Evolutionary conservation across 2,888 invertebrate species (phyloP), one percentile per base, ranked within the genome.

Genomic region (Busseola fusca): DNA sequence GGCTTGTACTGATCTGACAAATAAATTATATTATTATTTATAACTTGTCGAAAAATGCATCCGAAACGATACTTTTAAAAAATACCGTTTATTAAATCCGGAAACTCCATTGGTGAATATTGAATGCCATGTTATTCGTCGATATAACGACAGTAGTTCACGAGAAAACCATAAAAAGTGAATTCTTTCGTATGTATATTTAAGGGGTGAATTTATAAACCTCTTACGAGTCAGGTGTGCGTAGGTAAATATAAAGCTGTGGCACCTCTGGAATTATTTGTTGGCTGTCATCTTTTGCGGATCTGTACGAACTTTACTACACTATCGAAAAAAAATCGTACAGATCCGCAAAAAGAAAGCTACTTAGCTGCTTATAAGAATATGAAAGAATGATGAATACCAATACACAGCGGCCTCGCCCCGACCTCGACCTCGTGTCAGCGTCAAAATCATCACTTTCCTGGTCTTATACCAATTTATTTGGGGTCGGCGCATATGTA

Each of bases 131-230:
- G 42, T 60, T 52, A 66, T 73, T 73, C 52, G 45, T 56, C 16
- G 54, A 68, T 64, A 69, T 72, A 66, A 60, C 57, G 65, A 57
- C 58, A 72, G 59, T 67, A 69, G 73, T 81, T 73, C 59, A 63
- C 58, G 58, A 30, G 40, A 65, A 70, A 73, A 82, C 70, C 69
- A 62, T 69, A 66, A 69, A 72, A 72, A 83, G 67, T 77, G 59
- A 64, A 81, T 83, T 79, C 45, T 56, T 58, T 48, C 58, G 67
- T 63, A 70, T 81, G 84, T 78, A 69, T 84, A 71, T 81, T 73
- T 74, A 74, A 74, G 74, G 62, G 69, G 81, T 72, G 74, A 81
- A 78, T 81, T 83, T 75, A 78, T 81, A 75, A 83, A 73, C 65
- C 66, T 48, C 48, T 63, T 21, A 64, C 58, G 69, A 69, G 67